A percentile compares a stretch with the other conserved stretches of the same genome.
phyloP scores from a whole-genome alignment of 2,113 vertebrate genomes.

The Sceloporus undulatus region DNA sequence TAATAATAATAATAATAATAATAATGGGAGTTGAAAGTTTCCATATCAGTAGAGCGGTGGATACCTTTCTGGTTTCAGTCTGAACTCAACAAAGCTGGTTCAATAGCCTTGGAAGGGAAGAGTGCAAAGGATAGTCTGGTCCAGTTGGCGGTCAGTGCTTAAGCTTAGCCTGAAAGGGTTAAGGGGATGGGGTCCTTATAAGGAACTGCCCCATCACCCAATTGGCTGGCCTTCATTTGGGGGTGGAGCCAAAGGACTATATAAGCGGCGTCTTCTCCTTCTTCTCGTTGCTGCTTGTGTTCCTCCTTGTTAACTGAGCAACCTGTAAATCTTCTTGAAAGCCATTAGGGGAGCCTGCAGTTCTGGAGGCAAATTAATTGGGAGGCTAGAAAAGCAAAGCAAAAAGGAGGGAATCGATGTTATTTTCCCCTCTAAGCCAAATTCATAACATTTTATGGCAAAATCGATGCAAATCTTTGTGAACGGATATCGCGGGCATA shows the following conservation, averaged over 20 bases:
- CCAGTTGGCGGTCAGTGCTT: too few relatives aligned
- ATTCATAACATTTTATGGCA: constrained; percentile 68
- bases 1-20: too few relatives aligned
- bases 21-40: too few relatives aligned
- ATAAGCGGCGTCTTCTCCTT: neutral
- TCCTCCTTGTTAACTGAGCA: neutral
- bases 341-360: constrained; percentile 3
- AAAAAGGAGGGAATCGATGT: constrained; percentile 62
- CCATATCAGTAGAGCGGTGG: too few relatives aligned
- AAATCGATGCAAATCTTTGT: constrained; percentile 70
- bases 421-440: constrained; percentile 60
- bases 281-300: neutral
- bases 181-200: too few relatives aligned
- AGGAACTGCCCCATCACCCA: too few relatives aligned
- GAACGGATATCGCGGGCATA: constrained; percentile 47
- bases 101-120: too few relatives aligned
- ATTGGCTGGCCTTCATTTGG: neutral
- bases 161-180: too few relatives aligned
- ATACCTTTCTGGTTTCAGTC: too few relatives aligned
- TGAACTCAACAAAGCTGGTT: too few relatives aligned
- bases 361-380: constrained; percentile 49
- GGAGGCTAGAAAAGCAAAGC: neutral
- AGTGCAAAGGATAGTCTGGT: too few relatives aligned
- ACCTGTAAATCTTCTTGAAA: constrained; percentile 56
- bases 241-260: neutral